Conservation (phyloP, 2,113 vertebrate genomes). For the Pelobates fuscus region DNA sequence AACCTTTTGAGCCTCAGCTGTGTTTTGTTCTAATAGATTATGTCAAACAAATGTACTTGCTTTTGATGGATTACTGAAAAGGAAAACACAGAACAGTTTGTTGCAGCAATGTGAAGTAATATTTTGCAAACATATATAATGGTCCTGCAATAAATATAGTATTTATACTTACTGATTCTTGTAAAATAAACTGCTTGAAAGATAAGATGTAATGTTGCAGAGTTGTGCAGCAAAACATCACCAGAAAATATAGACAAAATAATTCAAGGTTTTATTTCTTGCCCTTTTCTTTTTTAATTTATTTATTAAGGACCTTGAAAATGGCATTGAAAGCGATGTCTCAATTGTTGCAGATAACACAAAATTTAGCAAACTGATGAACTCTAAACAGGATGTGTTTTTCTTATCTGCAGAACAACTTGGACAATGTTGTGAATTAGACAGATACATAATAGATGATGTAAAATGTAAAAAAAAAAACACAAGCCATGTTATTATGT, state of each 20-base stretch:
- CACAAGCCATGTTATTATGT: too few species aligned
- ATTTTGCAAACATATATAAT: neutral
- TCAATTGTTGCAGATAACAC: neutral
- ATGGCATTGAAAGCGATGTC: neutral
- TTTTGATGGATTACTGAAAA: neutral
- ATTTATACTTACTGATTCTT: neutral
- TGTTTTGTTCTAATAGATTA: neutral
- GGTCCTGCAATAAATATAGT: neutral
- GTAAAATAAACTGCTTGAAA: neutral
- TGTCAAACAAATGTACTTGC: neutral
- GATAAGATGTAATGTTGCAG: neutral
- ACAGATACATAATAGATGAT: neutral
- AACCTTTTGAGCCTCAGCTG: neutral
- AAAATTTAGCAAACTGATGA: neutral
- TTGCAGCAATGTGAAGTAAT: neutral
- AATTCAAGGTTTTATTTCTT: neutral
- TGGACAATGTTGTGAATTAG: neutral
- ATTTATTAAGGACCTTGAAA: neutral
- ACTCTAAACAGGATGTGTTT: neutral
- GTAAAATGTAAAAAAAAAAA: neutral
- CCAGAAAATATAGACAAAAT: neutral
- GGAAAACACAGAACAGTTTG: neutral
- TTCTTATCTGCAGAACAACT: neutral
- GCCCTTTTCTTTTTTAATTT: slow-evolving; percentile 1
- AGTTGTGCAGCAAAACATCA: neutral